phyloP scores from a whole-genome alignment of 2,888 invertebrate species.

The Charanyca ferruginea region DNA sequence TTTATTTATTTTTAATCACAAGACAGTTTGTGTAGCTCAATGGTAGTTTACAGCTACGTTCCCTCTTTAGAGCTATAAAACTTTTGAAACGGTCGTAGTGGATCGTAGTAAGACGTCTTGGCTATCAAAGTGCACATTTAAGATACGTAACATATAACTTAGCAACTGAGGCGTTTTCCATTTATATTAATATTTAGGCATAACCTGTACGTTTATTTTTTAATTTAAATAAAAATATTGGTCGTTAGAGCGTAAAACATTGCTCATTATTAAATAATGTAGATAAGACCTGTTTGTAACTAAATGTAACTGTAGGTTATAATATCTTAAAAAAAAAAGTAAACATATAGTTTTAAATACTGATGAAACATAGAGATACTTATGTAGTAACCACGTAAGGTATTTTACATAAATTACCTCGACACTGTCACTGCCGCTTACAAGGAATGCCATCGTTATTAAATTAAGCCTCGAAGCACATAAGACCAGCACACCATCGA shows the following conservation, averaged over 20 bases:
- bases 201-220: not conserved
- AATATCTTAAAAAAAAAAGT: no score
- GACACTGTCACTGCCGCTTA: conserved; percentile 6
- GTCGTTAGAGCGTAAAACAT: not conserved
- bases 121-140: conserved; percentile 37
- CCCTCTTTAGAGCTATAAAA: conserved; percentile 32
- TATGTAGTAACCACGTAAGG: no score
- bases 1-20: conserved; percentile 56
- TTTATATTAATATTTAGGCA: not conserved
- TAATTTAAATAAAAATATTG: not conserved
- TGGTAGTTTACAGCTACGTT: conserved; percentile 17
- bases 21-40: conserved; percentile 15
- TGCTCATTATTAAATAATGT: no score
- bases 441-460: conserved; percentile 45
- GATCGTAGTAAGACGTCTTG: conserved; percentile 23
- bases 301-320: no score
- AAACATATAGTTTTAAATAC: no score
- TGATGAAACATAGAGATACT: no score
- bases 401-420: no score
- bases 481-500: conserved; percentile 26
- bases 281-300: no score
- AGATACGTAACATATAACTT: not conserved
- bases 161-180: not conserved
- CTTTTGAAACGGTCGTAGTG: conserved; percentile 19
- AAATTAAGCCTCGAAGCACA: conserved; percentile 22